These are phyloP conservation scores for Sinonovacula constricta DNA, from an alignment of 1,140 invertebrate genomes.

Conservation along the genomic window DNA sequence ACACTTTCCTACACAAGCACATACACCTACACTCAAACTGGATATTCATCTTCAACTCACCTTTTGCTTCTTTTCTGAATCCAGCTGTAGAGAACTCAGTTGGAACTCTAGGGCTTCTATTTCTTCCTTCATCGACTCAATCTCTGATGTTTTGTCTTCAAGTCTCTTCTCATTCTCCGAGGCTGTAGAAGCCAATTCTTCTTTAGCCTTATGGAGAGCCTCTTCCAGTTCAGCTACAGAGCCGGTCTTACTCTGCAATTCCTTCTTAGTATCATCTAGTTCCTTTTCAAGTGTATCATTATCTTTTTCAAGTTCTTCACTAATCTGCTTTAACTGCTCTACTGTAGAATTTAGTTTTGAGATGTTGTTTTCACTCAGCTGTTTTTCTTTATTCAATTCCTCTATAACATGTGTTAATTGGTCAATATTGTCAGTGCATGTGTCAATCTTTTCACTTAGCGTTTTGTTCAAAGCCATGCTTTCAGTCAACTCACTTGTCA, in stretches of 20 bases:
- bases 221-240: no score
- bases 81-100: constrained; percentile 37
- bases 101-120: constrained; percentile 40
- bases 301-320: constrained; percentile 8
- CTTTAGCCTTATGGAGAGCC: background rate
- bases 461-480: no score
- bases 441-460: no score
- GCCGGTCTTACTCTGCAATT: no score
- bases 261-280: constrained; percentile 4
- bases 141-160: constrained; percentile 31
- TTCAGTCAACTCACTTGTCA: constrained; percentile 8
- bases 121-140: constrained; percentile 45
- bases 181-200: background rate
- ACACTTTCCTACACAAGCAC: no score
- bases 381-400: background rate
- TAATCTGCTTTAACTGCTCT: constrained; percentile 8
- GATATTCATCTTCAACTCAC: no score
- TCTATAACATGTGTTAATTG: constrained; percentile 5
- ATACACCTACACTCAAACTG: no score
- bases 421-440: background rate
- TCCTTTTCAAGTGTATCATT: constrained; percentile 4
- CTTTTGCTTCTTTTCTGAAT: constrained; percentile 37
- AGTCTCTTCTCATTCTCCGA: constrained; percentile 8
- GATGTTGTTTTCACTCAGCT: background rate
- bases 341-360: background rate